Percentiles rank a stretch among this genome's conserved stretches.
These are phyloP conservation scores for Chrysolina oricalcia DNA, from an alignment of 2,888 invertebrate genomes.

Conservation along the genomic window DNA sequence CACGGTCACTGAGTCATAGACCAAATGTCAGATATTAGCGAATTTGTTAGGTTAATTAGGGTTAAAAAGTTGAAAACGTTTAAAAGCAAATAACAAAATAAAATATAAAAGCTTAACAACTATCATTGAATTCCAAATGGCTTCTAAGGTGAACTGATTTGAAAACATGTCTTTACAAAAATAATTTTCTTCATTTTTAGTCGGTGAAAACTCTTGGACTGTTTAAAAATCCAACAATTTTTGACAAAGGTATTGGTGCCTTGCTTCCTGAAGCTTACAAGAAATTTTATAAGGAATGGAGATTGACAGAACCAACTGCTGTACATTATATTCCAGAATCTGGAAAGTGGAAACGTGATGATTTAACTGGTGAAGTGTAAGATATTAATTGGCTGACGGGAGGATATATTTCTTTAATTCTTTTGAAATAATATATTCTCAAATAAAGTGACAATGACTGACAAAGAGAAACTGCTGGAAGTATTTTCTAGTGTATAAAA, in stretches of 20 bases:
- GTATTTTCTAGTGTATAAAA: no score
- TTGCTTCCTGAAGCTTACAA: constrained; percentile 86
- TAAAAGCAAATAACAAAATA: no score
- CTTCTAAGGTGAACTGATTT: constrained; percentile 2
- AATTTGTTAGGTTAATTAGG: no score
- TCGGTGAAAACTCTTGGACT: constrained; percentile 65
- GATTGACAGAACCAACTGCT: constrained; percentile 75
- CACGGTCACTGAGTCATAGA: no score
- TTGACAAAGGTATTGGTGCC: constrained; percentile 80
- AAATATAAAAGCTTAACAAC: background rate
- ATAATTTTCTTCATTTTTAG: constrained; percentile 54
- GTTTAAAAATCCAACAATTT: constrained; percentile 66
- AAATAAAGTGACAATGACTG: no score
- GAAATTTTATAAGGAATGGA: constrained; percentile 92
- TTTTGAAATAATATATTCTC: no score
- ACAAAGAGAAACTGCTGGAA: no score
- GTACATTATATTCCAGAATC: constrained; percentile 83
- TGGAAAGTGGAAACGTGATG: constrained; percentile 83
- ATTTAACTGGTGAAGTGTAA: constrained; percentile 83
- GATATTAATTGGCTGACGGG: constrained; percentile 53
- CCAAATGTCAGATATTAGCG: no score
- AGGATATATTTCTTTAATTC: no score
- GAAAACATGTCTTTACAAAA: background rate
- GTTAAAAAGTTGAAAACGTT: no score
- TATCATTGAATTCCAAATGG: background rate